phyloP scores from a whole-genome alignment of 2,888 invertebrate species.

The Nomada fucata region DNA sequence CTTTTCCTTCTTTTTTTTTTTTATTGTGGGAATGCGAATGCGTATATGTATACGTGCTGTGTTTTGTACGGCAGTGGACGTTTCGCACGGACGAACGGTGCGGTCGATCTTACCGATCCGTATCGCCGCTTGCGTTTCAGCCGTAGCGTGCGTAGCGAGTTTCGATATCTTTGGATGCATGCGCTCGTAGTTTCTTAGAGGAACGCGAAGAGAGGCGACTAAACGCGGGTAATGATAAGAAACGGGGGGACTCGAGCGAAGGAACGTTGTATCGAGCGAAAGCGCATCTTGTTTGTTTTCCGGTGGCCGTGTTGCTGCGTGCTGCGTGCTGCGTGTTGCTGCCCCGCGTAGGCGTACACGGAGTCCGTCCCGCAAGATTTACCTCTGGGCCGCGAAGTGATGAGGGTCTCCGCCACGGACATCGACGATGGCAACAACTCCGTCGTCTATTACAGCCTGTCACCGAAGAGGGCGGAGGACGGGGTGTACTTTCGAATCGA shows the following conservation, averaged over 20 bases:
- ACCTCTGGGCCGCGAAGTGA: slow-evolving; percentile 89
- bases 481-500: slow-evolving; percentile 93
- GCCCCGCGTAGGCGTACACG: slow-evolving; percentile 85
- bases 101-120: slow-evolving; percentile 10
- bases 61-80: slow-evolving; percentile 8
- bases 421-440: slow-evolving; percentile 97
- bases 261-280: background rate
- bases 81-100: slow-evolving; percentile 18
- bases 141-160: slow-evolving; percentile 16
- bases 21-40: slow-evolving; percentile 46
- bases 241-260: too few species aligned
- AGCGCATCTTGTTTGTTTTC: slow-evolving; percentile 12
- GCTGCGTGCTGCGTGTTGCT: too few species aligned
- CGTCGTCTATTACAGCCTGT: slow-evolving; percentile 89
- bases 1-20: slow-evolving; percentile 7
- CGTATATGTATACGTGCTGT: slow-evolving; percentile 15
- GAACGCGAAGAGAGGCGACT: background rate
- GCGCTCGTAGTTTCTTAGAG: slow-evolving; percentile 20
- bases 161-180: slow-evolving; percentile 23
- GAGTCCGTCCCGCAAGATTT: slow-evolving; percentile 94
- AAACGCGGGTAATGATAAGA: background rate
- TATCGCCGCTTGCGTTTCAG: slow-evolving; percentile 15
- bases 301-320: background rate
- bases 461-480: slow-evolving; percentile 84
- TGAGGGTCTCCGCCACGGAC: slow-evolving; percentile 96